Conservation (phyloP, 1,140 invertebrate genomes). For the Ceratina calcarata region DNA sequence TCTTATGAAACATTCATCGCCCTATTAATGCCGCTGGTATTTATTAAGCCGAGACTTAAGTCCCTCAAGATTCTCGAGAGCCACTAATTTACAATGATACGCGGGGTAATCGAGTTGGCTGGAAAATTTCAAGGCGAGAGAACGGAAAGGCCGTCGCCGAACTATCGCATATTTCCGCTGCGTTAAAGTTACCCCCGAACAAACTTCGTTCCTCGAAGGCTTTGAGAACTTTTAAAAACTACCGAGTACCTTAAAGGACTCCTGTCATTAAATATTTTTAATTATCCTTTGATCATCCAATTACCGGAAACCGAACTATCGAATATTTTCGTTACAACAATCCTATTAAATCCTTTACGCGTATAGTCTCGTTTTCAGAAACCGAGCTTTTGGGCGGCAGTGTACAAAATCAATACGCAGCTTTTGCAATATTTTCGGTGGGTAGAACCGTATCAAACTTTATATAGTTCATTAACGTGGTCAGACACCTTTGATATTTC, state of each 20-base stretch:
- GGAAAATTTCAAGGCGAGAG: slow-evolving; percentile 1
- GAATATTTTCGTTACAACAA: neutral
- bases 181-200: slow-evolving; percentile 15
- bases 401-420: no score
- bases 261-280: slow-evolving; percentile 11
- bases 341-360: neutral
- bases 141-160: neutral
- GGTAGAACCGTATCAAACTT: no score
- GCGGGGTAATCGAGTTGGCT: neutral
- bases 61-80: slow-evolving; percentile 6
- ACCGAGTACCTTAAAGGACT: no score
- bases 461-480: no score
- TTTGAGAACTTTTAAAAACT: slow-evolving; percentile 10
- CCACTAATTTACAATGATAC: slow-evolving; percentile 18
- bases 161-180: slow-evolving; percentile 32
- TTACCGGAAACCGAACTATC: neutral
- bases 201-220: slow-evolving; percentile 3
- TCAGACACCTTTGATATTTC: no score
- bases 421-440: no score
- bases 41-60: neutral
- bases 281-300: slow-evolving; percentile 4
- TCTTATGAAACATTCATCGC: neutral
- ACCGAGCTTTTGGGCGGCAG: no score
- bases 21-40: neutral
- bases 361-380: no score